These are phyloP conservation scores for Trypoxylon attenuatum DNA, from an alignment of 2,888 invertebrate genomes.

Conservation along the genomic window DNA sequence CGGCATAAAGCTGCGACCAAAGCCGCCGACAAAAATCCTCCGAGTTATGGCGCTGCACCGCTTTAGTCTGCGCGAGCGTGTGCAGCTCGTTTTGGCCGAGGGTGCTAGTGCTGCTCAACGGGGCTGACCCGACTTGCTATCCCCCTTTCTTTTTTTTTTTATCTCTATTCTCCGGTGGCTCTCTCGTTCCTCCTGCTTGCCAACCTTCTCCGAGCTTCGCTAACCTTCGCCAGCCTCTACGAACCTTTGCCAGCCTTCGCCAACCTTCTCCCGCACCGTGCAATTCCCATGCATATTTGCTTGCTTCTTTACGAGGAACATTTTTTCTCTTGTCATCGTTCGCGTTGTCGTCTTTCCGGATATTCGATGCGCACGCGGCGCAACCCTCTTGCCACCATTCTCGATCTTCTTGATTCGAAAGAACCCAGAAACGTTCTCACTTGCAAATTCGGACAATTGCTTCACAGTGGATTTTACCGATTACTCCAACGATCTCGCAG, in stretches of 20 bases:
- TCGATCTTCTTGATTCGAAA: too few relatives aligned
- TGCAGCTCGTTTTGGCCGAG: conserved; percentile 57
- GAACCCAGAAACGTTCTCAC: too few relatives aligned
- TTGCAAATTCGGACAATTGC: too few relatives aligned
- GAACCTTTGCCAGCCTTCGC: conserved; percentile 8
- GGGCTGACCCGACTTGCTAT: conserved; percentile 10
- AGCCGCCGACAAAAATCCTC: conserved; percentile 63
- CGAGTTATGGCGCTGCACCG: conserved; percentile 59
- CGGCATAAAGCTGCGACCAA: conserved; percentile 57
- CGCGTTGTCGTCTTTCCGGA: conserved; percentile 45
- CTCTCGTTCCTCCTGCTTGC: conserved; percentile 30
- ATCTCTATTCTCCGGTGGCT: background rate
- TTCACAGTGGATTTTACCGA: too few relatives aligned
- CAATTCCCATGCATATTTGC: conserved; percentile 69
- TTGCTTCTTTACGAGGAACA: conserved; percentile 64
- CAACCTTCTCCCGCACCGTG: conserved; percentile 25
- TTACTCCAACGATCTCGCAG: too few relatives aligned
- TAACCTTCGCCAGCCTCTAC: conserved; percentile 11
- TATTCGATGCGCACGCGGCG: conserved; percentile 42
- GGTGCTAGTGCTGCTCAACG: conserved; percentile 22
- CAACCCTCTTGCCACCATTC: conserved; percentile 10
- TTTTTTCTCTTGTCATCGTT: conserved; percentile 56
- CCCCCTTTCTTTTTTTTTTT: background rate
- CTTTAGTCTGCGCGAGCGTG: conserved; percentile 61
- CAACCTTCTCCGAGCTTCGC: conserved; percentile 10